phyloP scores from a whole-genome alignment of 2,888 invertebrate genomes.

The Strigamia crassipes region DNA sequence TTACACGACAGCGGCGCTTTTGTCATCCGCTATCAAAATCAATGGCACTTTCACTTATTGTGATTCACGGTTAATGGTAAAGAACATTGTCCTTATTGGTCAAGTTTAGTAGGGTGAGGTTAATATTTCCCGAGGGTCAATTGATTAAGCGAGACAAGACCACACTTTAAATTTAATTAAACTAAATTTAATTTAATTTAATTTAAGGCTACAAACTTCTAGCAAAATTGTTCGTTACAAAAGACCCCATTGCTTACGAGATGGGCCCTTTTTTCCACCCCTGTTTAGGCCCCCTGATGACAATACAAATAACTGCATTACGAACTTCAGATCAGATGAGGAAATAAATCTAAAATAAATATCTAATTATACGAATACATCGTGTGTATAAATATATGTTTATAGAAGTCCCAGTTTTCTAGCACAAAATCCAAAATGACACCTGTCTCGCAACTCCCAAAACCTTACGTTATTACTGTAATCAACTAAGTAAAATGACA shows the following conservation, averaged over 20 bases:
- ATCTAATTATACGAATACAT: too few species aligned
- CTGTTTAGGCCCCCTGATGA: too few species aligned
- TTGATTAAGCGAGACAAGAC: neutral
- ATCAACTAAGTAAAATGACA: neutral
- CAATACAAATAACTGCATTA: too few species aligned
- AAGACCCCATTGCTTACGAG: too few species aligned
- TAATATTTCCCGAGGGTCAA: slow-evolving; percentile 11
- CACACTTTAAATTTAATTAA: neutral
- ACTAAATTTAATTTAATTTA: too few species aligned
- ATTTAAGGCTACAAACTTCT: too few species aligned
- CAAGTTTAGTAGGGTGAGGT: neutral
- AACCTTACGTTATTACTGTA: neutral
- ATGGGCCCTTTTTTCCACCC: too few species aligned
- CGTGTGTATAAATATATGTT: neutral
- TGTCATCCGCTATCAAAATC: slow-evolving; percentile 24
- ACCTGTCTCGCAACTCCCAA: neutral
- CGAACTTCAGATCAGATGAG: neutral
- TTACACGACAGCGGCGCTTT: slow-evolving; percentile 22
- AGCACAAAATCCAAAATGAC: neutral
- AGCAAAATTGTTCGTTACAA: too few species aligned
- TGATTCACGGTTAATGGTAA: slow-evolving; percentile 23
- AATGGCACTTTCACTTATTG: slow-evolving; percentile 35
- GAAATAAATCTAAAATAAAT: too few species aligned
- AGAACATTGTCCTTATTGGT: slow-evolving; percentile 26
- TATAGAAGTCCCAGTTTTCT: neutral